Evolutionary conservation across 2,797 vertebrate genomes (phyloP), one percentile per base, ranked within the genome.

Genomic region (Bovichtus diacanthus): DNA sequence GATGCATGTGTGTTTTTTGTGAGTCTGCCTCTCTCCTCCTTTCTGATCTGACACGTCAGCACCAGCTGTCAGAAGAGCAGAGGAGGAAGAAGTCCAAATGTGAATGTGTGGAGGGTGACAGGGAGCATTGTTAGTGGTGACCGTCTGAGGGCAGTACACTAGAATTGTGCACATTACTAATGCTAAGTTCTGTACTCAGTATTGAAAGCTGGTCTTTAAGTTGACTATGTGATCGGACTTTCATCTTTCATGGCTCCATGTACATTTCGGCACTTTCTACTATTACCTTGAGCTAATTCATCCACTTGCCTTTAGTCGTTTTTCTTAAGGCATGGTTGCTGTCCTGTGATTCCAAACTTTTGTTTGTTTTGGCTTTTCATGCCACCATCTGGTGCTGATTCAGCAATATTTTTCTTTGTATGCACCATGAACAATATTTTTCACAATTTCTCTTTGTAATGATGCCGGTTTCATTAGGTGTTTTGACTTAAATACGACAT

Each of bases 41-140:
- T n/a, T 74, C 73, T 36, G 62, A 46, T 50, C 70, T 47, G 91
- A 92, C 91, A 93, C 89, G 89, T 91, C 91, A 75, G 90, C 91
- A 85, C 59, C 87, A 83, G 74, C 86, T 90, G 88, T 82, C 76
- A 27, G 61, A 54, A 55, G 18, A 54, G 71, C 54, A 25, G 72
- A 76, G 60, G 79, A 68, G 72, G 81, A 76, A 47, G 46, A 75
- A 73, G 81, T 88, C 85, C 86, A 87, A 90, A 91, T 89, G 88
- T 92, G 90, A 90, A 92, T 75, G 64, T 85, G 86, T 86, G 83
- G 80, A 86, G 84, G 84, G 81, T 74, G 84, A 89, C 83, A 70
- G 81, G 55, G 86, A 83, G 81, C 82, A 47, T 74, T 67, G 13
- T 62, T 50, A 59, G 53, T 51, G 70, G 68, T 76, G 83, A 85